Percentiles rank a stretch among this genome's conserved stretches.
Conservation (phyloP, 2,888 invertebrate genomes). For the Frankliniella intonsa region DNA sequence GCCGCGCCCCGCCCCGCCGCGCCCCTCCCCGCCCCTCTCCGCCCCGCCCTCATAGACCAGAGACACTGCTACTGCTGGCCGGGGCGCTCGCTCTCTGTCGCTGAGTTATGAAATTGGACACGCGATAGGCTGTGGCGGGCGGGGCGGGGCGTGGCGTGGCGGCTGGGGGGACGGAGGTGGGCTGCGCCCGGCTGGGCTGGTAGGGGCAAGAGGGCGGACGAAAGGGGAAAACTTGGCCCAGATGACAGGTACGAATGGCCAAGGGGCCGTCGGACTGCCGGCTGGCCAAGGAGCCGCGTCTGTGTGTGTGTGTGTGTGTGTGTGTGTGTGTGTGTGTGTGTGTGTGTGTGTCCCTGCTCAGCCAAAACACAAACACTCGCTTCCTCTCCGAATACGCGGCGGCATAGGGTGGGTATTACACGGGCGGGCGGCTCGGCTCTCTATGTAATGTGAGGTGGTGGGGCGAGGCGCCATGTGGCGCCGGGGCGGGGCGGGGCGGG, state of each 20-base stretch:
- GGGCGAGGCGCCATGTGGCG: no score
- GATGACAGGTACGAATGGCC: slow-evolving; percentile 21
- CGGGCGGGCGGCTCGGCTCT: no score
- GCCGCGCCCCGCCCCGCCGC: no score
- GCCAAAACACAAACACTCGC: no score
- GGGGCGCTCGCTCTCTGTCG: not conserved
- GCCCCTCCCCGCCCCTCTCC: no score
- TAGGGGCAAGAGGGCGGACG: not conserved
- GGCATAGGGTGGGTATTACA: no score
- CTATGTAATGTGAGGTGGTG: no score
- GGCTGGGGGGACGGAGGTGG: not conserved
- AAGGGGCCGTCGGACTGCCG: not conserved
- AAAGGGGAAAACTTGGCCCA: not conserved
- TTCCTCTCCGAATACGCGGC: no score
- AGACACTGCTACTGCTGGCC: not conserved
- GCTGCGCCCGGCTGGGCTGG: not conserved
- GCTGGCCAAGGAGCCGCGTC: not conserved
- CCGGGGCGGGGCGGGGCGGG: no score
- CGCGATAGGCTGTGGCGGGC: not conserved
- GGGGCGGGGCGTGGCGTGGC: not conserved
- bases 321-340: not conserved
- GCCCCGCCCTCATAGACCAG: no score
- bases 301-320: not conserved
- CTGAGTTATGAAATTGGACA: slow-evolving; percentile 22
- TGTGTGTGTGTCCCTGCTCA: no score